phyloP scores from a whole-genome alignment of 2,113 vertebrate genomes.

The Muntiacus reevesi region DNA sequence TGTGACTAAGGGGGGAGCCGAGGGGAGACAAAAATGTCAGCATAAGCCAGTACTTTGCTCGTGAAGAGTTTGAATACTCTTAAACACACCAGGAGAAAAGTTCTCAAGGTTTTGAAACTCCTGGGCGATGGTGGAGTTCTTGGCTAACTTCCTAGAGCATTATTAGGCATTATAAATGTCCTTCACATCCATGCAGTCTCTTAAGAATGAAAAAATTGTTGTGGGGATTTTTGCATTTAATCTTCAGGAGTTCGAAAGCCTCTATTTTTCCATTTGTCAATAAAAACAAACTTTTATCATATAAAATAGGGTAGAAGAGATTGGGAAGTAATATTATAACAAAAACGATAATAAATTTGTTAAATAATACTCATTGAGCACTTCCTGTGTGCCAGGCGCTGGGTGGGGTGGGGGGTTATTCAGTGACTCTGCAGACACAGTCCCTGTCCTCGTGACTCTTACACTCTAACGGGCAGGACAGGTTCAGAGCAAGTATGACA shows the following conservation, averaged over 20 bases:
- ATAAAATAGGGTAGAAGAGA: neutral
- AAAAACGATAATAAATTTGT: neutral
- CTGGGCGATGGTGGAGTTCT: neutral
- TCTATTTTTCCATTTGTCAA: constrained; percentile 33
- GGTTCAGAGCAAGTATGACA: neutral
- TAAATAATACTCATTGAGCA: neutral
- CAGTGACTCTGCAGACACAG: neutral
- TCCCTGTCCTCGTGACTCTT: neutral
- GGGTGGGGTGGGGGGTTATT: accelerated
- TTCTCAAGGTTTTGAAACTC: constrained; percentile 47
- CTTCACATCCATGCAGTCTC: neutral
- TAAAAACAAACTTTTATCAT: neutral
- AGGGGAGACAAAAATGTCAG: neutral
- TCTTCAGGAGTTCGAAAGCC: neutral
- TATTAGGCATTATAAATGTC: constrained; percentile 21
- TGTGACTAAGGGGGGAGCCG: neutral
- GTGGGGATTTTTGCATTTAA: constrained; percentile 46
- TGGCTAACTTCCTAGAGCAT: constrained; percentile 52
- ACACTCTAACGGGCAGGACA: neutral
- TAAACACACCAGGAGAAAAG: constrained; percentile 39
- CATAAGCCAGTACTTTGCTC: neutral
- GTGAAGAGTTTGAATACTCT: neutral
- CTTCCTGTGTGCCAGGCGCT: neutral
- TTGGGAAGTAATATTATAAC: constrained; percentile 3
- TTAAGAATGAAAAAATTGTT: constrained; percentile 38